Evolutionary conservation across 2,797 vertebrate species (phyloP), one percentile per base, ranked within the genome.

Genomic region (Catostomus latipinnis): DNA sequence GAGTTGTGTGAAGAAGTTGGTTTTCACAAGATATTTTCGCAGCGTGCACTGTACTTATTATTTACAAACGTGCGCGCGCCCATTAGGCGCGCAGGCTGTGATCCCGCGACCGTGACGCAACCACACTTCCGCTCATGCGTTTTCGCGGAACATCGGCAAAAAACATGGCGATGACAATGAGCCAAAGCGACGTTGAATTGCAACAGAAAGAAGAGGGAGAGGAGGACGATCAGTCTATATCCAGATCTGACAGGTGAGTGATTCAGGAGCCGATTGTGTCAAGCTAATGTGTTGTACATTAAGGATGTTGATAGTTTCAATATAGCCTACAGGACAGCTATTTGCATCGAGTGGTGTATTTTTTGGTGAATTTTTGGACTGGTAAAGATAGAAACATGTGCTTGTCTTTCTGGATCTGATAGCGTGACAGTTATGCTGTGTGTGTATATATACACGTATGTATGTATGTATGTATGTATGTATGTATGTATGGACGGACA

Each of bases 221-320:
- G 16, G 91, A 89, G 0, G 86, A 84, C 6, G 92, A 92, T 53
- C 65, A 83, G 13, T 83, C 86, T 4, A 67, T 88, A 80, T 86
- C 86, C 0, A 88, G 90, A 80, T 90, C 91, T 4, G 92, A 92
- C 90, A 94, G 94, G 93, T 94, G 74, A 82, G 65, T 14, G 12
- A 1, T 9, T 18, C 4, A 14, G n/a, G 1, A 2, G 8, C 11
- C 4, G 18, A 2, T 0, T 10, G 13, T 49, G 8, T 49, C 65
- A 9, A 16, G 70, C 5, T 52, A 3, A 46, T 2, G 52, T 22
- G 7, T 5, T 34, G 34, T 16, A 14, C 7, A 6, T 1, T 16
- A 50, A 34, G 34, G 34, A 12, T 16, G 12, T 7, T 34, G 8
- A 34, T 6, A 63, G 18, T 4, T 1, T 4, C 14, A 43, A 6